These are phyloP conservation scores for Ophioninae sp. DNA, from an alignment of 2,888 invertebrate species.

Conservation along the genomic window DNA sequence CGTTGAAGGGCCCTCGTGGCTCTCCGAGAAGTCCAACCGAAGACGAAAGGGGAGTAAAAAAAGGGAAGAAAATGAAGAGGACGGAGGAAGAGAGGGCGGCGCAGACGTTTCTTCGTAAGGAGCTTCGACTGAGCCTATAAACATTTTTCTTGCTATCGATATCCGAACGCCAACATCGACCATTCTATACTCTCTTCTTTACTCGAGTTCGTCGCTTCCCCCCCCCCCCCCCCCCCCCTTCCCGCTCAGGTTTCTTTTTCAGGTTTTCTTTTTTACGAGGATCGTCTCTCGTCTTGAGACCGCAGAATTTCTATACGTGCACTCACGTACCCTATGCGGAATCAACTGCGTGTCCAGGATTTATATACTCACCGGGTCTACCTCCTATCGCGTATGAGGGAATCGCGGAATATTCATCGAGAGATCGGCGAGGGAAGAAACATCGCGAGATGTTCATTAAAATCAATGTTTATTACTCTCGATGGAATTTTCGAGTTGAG, in stretches of 20 bases:
- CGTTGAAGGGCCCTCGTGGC: conserved; percentile 51
- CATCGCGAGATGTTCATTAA: conserved; percentile 2
- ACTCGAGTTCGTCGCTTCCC: conserved; percentile 14
- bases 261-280: not conserved
- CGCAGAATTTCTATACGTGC: not conserved
- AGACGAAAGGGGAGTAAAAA: conserved; percentile 14
- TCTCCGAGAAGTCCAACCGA: not conserved
- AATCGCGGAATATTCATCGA: conserved; percentile 44
- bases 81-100: conserved; percentile 36
- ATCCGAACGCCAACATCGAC: conserved; percentile 32
- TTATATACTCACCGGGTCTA: conserved; percentile 45
- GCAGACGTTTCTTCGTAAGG: conserved; percentile 55
- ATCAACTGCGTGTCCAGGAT: conserved; percentile 31
- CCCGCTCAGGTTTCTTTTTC: conserved; percentile 7
- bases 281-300: not conserved
- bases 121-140: conserved; percentile 54
- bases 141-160: conserved; percentile 65
- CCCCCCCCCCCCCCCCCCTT: no score
- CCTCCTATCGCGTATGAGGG: conserved; percentile 22
- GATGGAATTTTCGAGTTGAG: not conserved
- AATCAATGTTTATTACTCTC: not conserved
- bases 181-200: conserved; percentile 33
- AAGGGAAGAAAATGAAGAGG: conserved; percentile 5
- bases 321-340: conserved; percentile 11
- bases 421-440: conserved; percentile 13